These are phyloP conservation scores for Malachius bipustulatus DNA, from an alignment of 2,888 invertebrate genomes.

Conservation along the genomic window DNA sequence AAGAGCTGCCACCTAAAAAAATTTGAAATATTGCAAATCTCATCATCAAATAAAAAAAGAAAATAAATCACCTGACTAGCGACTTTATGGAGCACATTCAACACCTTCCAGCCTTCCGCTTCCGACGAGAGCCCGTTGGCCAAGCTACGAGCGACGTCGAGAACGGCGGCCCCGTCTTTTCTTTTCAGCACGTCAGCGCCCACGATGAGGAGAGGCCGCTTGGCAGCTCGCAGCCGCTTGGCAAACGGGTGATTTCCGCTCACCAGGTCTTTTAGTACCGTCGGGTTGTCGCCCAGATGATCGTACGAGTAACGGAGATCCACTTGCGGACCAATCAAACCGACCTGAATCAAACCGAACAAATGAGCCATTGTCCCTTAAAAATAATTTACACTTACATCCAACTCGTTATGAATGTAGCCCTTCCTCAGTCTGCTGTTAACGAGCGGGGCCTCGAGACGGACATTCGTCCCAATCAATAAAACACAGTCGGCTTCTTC, in stretches of 20 bases:
- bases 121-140: slow-evolving; percentile 48
- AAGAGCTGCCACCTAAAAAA: slow-evolving; percentile 66
- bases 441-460: slow-evolving; percentile 92
- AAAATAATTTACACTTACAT: slow-evolving; percentile 28
- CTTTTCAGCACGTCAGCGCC: slow-evolving; percentile 77
- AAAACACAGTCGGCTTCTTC: slow-evolving; percentile 91
- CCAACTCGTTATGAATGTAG: slow-evolving; percentile 86
- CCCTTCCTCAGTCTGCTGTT: slow-evolving; percentile 93
- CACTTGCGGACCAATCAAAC: slow-evolving; percentile 78
- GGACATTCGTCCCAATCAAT: slow-evolving; percentile 90
- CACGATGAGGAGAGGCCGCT: slow-evolving; percentile 81
- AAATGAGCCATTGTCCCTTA: background rate
- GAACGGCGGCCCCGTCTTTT: slow-evolving; percentile 63
- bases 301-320: slow-evolving; percentile 89
- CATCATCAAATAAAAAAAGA: background rate
- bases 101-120: slow-evolving; percentile 54
- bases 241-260: slow-evolving; percentile 58
- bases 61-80: slow-evolving; percentile 54
- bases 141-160: slow-evolving; percentile 62
- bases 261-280: slow-evolving; percentile 61
- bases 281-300: slow-evolving; percentile 75
- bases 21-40: background rate
- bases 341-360: slow-evolving; percentile 40
- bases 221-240: slow-evolving; percentile 60
- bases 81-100: slow-evolving; percentile 90